These are phyloP conservation scores for Aphrocallistes beatrix DNA, from an alignment of 37 sponge, comb jelly and placozoan species.

Conservation along the genomic window DNA sequence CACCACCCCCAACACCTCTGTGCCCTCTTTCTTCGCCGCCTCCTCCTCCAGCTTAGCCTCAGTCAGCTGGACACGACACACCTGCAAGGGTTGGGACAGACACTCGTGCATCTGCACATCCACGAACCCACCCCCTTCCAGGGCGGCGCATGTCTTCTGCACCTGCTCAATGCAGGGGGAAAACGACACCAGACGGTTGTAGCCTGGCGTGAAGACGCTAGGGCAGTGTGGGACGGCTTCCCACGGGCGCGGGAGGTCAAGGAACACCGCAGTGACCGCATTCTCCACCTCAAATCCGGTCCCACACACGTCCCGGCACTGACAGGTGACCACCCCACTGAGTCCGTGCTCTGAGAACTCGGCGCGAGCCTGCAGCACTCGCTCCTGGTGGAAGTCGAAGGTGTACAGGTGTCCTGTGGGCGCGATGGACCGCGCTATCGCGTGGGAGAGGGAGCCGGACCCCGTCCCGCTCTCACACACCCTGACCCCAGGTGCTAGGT, in stretches of 20 bases:
- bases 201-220: not conserved
- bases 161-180: slow-evolving; percentile 97
- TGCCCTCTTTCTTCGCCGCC: not conserved
- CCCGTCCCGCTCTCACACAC: slow-evolving; percentile 90
- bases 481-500: slow-evolving; percentile 63
- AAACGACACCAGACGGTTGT: slow-evolving; percentile 40
- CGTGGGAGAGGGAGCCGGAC: slow-evolving; percentile 88
- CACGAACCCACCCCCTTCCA: slow-evolving; percentile 48
- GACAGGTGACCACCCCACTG: slow-evolving; percentile 53
- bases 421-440: slow-evolving; percentile 72
- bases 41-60: not conserved
- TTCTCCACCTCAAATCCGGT: slow-evolving; percentile 74
- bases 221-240: slow-evolving; percentile 42
- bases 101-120: slow-evolving; percentile 33
- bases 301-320: slow-evolving; percentile 68
- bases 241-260: slow-evolving; percentile 86
- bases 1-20: not conserved
- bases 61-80: not conserved
- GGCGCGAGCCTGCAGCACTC: slow-evolving; percentile 56
- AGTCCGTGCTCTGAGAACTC: slow-evolving; percentile 80
- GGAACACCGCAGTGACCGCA: slow-evolving; percentile 53
- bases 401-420: slow-evolving; percentile 83
- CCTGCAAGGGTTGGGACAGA: not conserved
- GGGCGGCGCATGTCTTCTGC: slow-evolving; percentile 61
- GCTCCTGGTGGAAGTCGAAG: slow-evolving; percentile 82